Percentiles rank a stretch among this genome's conserved stretches.
Evolutionary conservation across 2,113 vertebrate genomes (phyloP).

Genomic region (Chunga burmeisteri): DNA sequence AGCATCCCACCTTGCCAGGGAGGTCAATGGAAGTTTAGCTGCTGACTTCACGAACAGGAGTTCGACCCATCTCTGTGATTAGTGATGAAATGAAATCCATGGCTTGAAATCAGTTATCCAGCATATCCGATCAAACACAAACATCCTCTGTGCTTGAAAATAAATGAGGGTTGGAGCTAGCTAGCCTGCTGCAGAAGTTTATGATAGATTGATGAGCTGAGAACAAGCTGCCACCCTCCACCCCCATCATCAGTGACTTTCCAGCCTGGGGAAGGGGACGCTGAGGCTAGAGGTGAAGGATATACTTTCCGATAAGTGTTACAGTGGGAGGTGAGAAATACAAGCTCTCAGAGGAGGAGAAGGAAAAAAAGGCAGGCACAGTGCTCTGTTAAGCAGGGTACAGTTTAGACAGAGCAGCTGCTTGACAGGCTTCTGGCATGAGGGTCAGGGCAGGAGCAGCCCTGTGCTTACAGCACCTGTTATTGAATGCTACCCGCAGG

Average conservation of each 20-base stretch:
- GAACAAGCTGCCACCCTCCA: constrained; percentile 42
- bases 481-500: constrained; percentile 42
- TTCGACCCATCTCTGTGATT: not conserved
- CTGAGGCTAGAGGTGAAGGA: constrained; percentile 19
- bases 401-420: constrained; percentile 5
- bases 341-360: not conserved
- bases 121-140: constrained; percentile 13
- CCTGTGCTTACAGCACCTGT: not conserved
- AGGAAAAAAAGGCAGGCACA: not conserved
- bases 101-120: constrained; percentile 14
- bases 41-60: not conserved
- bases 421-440: not conserved
- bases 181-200: not conserved
- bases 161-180: constrained; percentile 15
- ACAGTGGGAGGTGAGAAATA: constrained; percentile 50
- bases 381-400: not conserved
- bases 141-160: constrained; percentile 28
- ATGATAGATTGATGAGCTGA: constrained; percentile 53
- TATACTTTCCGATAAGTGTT: not conserved
- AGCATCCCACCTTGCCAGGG: not conserved
- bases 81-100: constrained; percentile 13
- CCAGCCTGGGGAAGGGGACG: not conserved
- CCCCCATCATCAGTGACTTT: constrained; percentile 25
- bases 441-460: not conserved
- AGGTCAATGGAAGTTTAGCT: not conserved